Base-by-base conservation (phyloP, 2,888 invertebrate genomes). In the Pachymerium ferrugineum region DNA sequence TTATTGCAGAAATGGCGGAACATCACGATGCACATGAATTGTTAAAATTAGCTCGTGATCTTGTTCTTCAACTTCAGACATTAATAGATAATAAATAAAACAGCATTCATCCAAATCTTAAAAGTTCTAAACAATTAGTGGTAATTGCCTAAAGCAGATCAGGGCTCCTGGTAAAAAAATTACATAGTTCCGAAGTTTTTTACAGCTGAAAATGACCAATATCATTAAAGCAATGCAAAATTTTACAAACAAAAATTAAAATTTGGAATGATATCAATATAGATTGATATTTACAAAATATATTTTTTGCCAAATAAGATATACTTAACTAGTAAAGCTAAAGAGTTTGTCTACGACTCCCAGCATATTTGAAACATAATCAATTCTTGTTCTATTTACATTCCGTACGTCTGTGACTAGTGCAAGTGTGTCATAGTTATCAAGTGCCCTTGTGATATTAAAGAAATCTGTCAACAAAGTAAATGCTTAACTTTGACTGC, bases 1-100 rank as follows among this genome's bases (percentile, higher is more conserved):
- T 67, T 71, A 19, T 71, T 38, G 75, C 85, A 96, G 97, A 97
- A 89, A 97, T 97, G 96, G 97, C 97, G 0, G 97, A 97, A 82
- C 87, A 93, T 76, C 97, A 97, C 83, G 91, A 96, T 81, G 92
- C 92, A 2, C 87, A 88, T 77, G 88, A 91, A 1, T 90, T 97
- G 38, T 83, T 97, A 74, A 87, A 89, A 77, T 85, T 95, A 76
- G 92, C 96, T 0, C 86, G 96, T 78, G 93, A 93, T 79, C 85
- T 97, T 76, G 94, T 96, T 8, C 85, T 90, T 75, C 92, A 94
- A 84, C 87, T 97, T 77, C 96, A 96, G 84, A 90, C 92, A 79
- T 86, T 96, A 76, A 94, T 96, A 77, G 94, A 94, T 83, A 94
- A 94, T 84, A 94, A 94, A 85, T 93, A 38, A 71, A 62, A n/a